Evolutionary conservation across 2,797 vertebrate species (phyloP).

Genomic region (Tenualosa thibaudeaui): DNA sequence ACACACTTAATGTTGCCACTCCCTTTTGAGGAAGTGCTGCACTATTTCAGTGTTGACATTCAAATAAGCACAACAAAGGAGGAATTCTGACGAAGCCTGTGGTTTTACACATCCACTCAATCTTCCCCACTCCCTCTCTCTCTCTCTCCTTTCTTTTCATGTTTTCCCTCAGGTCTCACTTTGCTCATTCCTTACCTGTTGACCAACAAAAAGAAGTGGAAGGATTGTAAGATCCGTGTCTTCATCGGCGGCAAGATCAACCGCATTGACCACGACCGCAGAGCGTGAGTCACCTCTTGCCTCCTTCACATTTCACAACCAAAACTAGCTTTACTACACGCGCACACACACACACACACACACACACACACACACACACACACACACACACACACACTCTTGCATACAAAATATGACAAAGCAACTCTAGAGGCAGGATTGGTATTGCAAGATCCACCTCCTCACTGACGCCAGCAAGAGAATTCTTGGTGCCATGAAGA

Average conservation of each 20-base stretch:
- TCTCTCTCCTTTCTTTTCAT: neutral
- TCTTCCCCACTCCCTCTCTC: no score
- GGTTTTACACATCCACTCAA: neutral
- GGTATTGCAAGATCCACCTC: no score
- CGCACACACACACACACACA: neutral
- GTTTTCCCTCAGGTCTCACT: slow-evolving; percentile 80
- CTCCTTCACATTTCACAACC: neutral
- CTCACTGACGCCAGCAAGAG: no score
- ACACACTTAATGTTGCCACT: neutral
- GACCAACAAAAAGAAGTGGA: slow-evolving; percentile 95
- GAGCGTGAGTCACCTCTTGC: slow-evolving; percentile 81
- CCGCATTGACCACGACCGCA: slow-evolving; percentile 95
- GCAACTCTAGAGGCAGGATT: no score
- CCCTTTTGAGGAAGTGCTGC: neutral
- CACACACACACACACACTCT: neutral
- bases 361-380: neutral
- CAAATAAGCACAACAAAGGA: neutral
- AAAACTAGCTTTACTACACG: neutral
- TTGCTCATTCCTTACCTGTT: slow-evolving; percentile 93
- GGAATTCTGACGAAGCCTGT: neutral
- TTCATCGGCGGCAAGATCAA: slow-evolving; percentile 98
- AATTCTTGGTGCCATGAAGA: no score
- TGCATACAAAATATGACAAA: neutral
- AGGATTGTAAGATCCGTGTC: slow-evolving; percentile 94
- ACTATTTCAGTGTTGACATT: neutral